phyloP scores from a whole-genome alignment of 2,797 vertebrate genomes.

The Lagorchestes hirsutus region DNA sequence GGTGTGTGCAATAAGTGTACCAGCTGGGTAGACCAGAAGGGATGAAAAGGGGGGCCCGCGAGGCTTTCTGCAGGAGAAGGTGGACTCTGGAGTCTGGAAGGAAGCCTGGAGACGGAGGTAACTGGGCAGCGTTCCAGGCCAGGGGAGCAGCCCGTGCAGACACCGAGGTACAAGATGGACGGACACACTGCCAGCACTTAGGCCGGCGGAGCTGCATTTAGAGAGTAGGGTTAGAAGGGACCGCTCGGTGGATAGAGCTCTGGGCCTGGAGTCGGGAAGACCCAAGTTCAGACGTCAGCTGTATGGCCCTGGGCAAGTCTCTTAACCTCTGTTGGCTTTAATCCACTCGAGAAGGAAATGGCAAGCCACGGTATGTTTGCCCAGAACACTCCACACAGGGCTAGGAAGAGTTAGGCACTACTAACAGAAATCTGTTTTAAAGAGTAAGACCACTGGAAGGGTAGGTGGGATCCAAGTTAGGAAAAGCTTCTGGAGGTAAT shows the following conservation, averaged over 20 bases:
- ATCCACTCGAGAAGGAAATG: background rate
- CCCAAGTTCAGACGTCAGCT: background rate
- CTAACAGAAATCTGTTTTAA: background rate
- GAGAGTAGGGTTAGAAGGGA: no score
- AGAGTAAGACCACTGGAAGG: background rate
- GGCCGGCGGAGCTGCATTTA: background rate
- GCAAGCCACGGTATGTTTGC: background rate
- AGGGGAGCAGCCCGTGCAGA: background rate
- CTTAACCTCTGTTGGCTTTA: background rate
- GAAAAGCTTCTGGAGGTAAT: background rate
- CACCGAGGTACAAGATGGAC: background rate
- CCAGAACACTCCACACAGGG: background rate
- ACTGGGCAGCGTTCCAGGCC: background rate
- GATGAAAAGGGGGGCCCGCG: fast-evolving
- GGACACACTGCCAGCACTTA: background rate
- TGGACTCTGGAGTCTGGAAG: background rate
- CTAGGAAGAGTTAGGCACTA: background rate
- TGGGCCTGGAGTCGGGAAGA: background rate
- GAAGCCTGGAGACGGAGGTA: background rate
- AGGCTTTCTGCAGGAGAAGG: background rate
- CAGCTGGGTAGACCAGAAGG: background rate
- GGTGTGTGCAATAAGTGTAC: fast-evolving
- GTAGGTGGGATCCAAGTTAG: background rate
- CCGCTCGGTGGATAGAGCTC: background rate
- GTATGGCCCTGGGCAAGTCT: background rate